Percentiles rank a stretch among this genome's conserved stretches.
These are phyloP conservation scores for Ips nitidus DNA, from an alignment of 1,140 invertebrate genomes.

Conservation along the genomic window DNA sequence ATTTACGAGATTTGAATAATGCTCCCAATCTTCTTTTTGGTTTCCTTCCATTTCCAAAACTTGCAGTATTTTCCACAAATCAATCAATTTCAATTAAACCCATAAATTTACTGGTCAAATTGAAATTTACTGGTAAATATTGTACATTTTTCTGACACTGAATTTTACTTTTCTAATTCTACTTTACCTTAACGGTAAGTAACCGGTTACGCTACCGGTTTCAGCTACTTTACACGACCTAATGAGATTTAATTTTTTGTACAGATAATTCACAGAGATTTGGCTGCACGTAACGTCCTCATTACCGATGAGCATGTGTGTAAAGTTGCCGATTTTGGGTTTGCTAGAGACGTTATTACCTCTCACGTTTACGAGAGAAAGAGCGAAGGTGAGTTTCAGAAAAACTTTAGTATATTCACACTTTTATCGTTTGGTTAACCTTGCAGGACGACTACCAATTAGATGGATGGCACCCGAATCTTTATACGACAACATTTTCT, in stretches of 20 bases:
- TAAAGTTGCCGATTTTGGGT: slow-evolving; percentile 94
- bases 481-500: slow-evolving; percentile 88
- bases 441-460: slow-evolving; percentile 58
- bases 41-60: too few relatives aligned
- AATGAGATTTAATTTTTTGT: slow-evolving; percentile 20
- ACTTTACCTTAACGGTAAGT: too few relatives aligned
- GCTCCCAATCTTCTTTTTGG: too few relatives aligned
- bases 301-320: slow-evolving; percentile 85
- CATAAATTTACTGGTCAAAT: too few relatives aligned
- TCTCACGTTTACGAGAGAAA: slow-evolving; percentile 90
- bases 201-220: too few relatives aligned
- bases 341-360: slow-evolving; percentile 78
- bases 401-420: not conserved
- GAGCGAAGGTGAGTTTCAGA: slow-evolving; percentile 69
- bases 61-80: too few relatives aligned
- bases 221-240: too few relatives aligned
- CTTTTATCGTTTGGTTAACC: not conserved
- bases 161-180: too few relatives aligned
- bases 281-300: slow-evolving; percentile 88
- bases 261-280: slow-evolving; percentile 88
- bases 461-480: slow-evolving; percentile 96
- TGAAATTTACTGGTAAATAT: too few relatives aligned
- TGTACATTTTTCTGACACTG: too few relatives aligned
- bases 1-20: too few relatives aligned
- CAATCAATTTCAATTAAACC: too few relatives aligned